phyloP scores from a whole-genome alignment of 2,113 vertebrate genomes.

The Corvus cornix region DNA sequence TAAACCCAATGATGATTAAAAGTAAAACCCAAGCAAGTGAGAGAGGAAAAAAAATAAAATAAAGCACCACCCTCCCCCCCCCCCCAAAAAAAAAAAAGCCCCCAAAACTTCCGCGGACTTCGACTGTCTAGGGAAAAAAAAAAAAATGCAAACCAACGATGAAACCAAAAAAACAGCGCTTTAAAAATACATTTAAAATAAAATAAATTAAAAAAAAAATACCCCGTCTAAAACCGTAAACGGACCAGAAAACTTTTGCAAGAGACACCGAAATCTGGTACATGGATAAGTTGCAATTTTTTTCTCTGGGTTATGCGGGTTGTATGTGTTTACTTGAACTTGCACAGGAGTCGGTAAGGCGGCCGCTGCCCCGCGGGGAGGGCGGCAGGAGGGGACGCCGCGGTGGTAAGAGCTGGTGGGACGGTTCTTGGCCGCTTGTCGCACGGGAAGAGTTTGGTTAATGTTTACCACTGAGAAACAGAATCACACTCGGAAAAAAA shows the following conservation, averaged over 20 bases:
- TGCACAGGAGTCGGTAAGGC: constrained; percentile 77
- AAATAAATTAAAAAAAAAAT: neutral
- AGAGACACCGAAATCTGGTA: constrained; percentile 72
- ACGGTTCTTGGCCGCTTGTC: constrained; percentile 48
- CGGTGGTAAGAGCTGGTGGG: constrained; percentile 41
- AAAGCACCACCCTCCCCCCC: neutral
- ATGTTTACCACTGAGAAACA: constrained; percentile 61
- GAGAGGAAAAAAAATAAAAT: neutral
- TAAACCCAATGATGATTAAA: neutral
- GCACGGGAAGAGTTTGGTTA: constrained; percentile 51
- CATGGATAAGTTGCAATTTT: constrained; percentile 89
- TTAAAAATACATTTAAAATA: neutral
- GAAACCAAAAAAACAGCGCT: neutral
- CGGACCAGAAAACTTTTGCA: constrained; percentile 67
- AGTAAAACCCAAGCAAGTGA: constrained; percentile 24
- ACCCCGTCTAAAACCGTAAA: constrained; percentile 9
- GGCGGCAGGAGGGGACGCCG: neutral
- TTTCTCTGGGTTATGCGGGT: constrained; percentile 88
- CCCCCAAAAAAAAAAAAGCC: neutral
- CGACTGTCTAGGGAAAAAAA: neutral
- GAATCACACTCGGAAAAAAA: neutral
- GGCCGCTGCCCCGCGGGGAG: constrained; percentile 63
- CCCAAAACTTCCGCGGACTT: constrained; percentile 16
- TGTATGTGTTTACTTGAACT: constrained; percentile 85
- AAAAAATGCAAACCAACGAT: neutral